These are phyloP conservation scores for Megalonaias nervosa DNA, from an alignment of 1,140 invertebrate genomes.

Conservation along the genomic window DNA sequence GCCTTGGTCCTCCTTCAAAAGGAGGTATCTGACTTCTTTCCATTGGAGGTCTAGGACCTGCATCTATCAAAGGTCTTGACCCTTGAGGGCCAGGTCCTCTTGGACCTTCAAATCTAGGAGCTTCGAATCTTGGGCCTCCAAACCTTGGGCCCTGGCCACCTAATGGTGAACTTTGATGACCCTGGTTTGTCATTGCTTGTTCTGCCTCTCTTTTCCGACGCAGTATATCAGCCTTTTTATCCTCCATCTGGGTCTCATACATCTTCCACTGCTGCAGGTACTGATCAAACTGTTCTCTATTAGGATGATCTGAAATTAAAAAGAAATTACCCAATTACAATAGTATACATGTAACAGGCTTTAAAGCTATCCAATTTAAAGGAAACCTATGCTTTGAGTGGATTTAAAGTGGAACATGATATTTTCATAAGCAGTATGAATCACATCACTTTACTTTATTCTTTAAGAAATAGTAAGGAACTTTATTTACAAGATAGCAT, in stretches of 20 bases:
- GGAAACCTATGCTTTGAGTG: too few species aligned
- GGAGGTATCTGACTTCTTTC: not conserved
- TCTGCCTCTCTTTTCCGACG: slow-evolving; percentile 49
- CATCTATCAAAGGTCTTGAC: not conserved
- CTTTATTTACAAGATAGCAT: too few species aligned
- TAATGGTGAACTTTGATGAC: not conserved
- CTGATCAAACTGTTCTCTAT: slow-evolving; percentile 68
- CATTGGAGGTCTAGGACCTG: slow-evolving; percentile 1
- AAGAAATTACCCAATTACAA: too few species aligned
- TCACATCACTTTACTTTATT: too few species aligned
- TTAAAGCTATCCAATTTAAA: too few species aligned
- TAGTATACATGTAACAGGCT: too few species aligned
- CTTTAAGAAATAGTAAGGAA: too few species aligned
- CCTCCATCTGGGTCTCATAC: slow-evolving; percentile 69
- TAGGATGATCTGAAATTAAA: slow-evolving; percentile 66
- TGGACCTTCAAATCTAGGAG: slow-evolving; percentile 4
- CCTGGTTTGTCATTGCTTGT: slow-evolving; percentile 29
- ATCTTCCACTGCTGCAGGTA: slow-evolving; percentile 71
- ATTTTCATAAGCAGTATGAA: too few species aligned
- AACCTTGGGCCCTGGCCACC: slow-evolving; percentile 5
- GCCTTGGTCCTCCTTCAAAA: slow-evolving; percentile 8
- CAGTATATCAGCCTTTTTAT: slow-evolving; percentile 48
- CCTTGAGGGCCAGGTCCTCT: slow-evolving; percentile 4
- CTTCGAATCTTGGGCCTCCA: slow-evolving; percentile 23
- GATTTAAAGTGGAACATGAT: too few species aligned